These are phyloP conservation scores for Tetanocera ferruginea DNA, from an alignment of 2,888 invertebrate species.

Conservation along the genomic window DNA sequence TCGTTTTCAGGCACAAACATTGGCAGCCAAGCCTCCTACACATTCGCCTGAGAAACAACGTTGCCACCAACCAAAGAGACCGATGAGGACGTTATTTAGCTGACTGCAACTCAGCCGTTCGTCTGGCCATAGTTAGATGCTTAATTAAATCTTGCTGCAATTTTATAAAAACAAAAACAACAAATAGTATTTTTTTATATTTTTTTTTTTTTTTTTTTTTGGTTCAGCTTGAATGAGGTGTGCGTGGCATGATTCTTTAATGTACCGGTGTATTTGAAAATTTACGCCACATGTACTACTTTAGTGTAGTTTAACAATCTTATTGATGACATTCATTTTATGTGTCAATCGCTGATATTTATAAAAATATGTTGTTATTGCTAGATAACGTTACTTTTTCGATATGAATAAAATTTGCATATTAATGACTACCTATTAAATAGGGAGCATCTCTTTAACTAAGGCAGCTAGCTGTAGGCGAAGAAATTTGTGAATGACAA, in stretches of 20 bases:
- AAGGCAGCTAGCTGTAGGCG: too few relatives aligned
- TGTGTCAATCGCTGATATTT: background rate
- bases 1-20: background rate
- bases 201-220: too few relatives aligned
- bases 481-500: too few relatives aligned
- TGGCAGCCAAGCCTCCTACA: constrained; percentile 21
- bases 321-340: constrained; percentile 16
- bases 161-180: background rate
- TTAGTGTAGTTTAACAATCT: background rate
- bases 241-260: too few relatives aligned
- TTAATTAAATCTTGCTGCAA: constrained; percentile 28
- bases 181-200: too few relatives aligned
- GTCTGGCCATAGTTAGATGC: background rate
- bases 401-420: background rate
- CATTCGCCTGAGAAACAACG: background rate
- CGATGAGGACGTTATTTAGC: background rate
- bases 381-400: background rate
- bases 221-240: too few relatives aligned
- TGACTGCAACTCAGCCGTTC: background rate
- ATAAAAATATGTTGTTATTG: background rate
- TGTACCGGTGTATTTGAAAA: background rate
- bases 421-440: background rate
- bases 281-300: background rate
- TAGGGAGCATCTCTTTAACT: too few relatives aligned
- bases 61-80: background rate